Evolutionary conservation across 2,113 vertebrate species (phyloP).

Genomic region (Tupaia tana): DNA sequence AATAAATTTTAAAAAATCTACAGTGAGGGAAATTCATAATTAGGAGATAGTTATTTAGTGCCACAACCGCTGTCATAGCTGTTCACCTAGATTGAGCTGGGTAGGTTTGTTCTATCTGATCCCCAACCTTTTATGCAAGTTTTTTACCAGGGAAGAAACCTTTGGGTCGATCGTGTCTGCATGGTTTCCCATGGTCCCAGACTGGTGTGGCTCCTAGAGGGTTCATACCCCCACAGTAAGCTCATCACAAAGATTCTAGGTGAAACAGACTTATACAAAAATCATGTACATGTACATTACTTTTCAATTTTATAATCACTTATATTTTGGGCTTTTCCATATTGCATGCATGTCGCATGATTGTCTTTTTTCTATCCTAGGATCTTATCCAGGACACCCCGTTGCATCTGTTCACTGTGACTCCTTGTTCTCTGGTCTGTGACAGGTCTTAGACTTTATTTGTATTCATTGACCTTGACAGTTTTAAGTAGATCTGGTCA

Average conservation of each 20-base stretch:
- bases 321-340: neutral
- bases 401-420: accelerated
- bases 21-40: neutral
- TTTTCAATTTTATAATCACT: neutral
- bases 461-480: neutral
- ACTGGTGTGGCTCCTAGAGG: accelerated
- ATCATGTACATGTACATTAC: neutral
- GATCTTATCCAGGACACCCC: neutral
- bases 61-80: accelerated
- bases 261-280: neutral
- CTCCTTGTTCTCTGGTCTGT: neutral
- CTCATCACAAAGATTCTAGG: neutral
- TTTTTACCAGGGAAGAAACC: neutral
- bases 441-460: neutral
- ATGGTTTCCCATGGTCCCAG: accelerated
- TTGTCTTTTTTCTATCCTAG: neutral
- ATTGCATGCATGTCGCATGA: neutral
- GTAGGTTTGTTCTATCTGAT: neutral
- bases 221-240: neutral
- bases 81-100: accelerated
- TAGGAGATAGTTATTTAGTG: accelerated
- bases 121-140: neutral
- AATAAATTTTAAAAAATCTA: neutral
- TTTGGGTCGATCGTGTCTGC: accelerated
- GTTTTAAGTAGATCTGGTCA: neutral